Conservation (phyloP, 2,888 invertebrate species). For the Tetragonula carbonaria region DNA sequence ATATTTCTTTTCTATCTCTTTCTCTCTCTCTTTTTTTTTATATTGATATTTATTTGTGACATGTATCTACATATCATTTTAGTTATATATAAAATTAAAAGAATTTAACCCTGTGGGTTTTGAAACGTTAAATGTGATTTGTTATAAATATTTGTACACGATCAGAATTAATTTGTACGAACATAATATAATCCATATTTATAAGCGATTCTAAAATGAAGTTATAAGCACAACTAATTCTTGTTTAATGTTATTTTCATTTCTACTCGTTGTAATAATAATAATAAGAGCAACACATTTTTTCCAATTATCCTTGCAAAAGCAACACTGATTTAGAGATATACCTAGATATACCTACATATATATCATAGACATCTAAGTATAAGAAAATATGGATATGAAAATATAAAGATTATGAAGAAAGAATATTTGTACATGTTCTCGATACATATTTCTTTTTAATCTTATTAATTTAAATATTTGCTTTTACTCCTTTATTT, state of each 20-base stretch:
- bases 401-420: constrained; percentile 55
- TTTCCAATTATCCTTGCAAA: constrained; percentile 38
- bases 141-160: constrained; percentile 65
- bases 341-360: constrained; percentile 46
- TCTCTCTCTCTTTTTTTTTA: constrained; percentile 38
- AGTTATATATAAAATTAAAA: constrained; percentile 62
- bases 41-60: constrained; percentile 66
- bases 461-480: constrained; percentile 19
- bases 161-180: constrained; percentile 71
- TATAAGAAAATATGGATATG: constrained; percentile 45
- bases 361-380: constrained; percentile 50
- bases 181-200: constrained; percentile 68
- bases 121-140: constrained; percentile 56
- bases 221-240: constrained; percentile 36
- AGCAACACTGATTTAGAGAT: constrained; percentile 51
- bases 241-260: constrained; percentile 24
- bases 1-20: constrained; percentile 16
- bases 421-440: constrained; percentile 44
- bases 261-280: constrained; percentile 37
- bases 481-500: constrained; percentile 29
- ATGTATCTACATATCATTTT: constrained; percentile 68
- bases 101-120: constrained; percentile 24
- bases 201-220: constrained; percentile 62
- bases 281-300: constrained; percentile 42
- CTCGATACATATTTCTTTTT: constrained; percentile 19